A percentile compares a stretch with the other conserved stretches of the same genome.
phyloP scores from a whole-genome alignment of 2,113 vertebrate species.

The Egretta garzetta region DNA sequence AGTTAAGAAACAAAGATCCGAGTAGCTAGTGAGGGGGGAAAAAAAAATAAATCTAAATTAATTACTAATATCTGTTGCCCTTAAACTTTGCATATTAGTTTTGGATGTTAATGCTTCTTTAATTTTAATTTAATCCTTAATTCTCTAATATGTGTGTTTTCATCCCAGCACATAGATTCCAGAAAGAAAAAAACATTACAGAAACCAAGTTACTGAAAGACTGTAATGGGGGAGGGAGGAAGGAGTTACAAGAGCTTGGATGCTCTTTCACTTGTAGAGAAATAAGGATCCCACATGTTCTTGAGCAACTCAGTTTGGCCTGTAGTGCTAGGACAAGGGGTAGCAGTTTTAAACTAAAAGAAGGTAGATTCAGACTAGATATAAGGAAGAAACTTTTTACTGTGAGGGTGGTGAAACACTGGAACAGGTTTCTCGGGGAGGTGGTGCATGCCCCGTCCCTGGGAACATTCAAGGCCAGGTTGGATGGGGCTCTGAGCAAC shows the following conservation, averaged over 20 bases:
- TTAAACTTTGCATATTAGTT: not conserved
- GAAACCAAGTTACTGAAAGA: not conserved
- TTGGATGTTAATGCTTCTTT: not conserved
- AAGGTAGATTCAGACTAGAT: not conserved
- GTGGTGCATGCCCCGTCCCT: not conserved
- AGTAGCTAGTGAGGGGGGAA: not conserved
- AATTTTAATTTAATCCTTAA: not conserved
- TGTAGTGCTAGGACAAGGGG: not conserved
- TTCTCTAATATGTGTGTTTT: not conserved
- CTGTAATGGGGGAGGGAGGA: not conserved
- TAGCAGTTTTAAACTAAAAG: not conserved
- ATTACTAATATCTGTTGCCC: not conserved
- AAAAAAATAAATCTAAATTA: not conserved
- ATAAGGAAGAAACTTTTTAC: not conserved
- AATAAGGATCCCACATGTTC: not conserved
- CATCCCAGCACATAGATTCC: not conserved
- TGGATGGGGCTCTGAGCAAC: not conserved
- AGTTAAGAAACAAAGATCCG: not conserved
- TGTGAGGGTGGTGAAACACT: not conserved
- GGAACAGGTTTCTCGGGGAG: not conserved
- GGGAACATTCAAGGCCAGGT: not conserved
- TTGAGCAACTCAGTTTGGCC: not conserved
- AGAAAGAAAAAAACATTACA: not conserved
- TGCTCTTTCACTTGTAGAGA: not conserved
- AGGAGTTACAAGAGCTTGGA: not conserved